These are phyloP conservation scores for Calephelis virginiensis DNA, from an alignment of 1,140 invertebrate species.

Conservation along the genomic window DNA sequence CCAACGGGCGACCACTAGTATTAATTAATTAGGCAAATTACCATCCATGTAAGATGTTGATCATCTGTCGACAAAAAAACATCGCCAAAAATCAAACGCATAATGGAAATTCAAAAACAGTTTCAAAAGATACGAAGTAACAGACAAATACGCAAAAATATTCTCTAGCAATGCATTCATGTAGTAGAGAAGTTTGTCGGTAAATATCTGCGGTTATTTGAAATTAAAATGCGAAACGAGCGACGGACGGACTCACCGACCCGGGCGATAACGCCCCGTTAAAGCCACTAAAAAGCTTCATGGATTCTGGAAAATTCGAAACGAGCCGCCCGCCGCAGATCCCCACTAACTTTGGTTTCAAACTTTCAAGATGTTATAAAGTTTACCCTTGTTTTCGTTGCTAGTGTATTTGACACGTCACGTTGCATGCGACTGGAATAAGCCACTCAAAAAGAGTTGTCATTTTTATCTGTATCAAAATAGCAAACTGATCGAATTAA, in stretches of 20 bases:
- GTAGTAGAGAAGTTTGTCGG: conserved; percentile 32
- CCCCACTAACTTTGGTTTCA: conserved; percentile 21
- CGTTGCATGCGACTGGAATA: no score
- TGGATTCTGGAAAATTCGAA: conserved; percentile 39
- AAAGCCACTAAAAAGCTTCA: conserved; percentile 29
- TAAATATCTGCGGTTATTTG: conserved; percentile 47
- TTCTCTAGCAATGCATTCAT: conserved; percentile 34
- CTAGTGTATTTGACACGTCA: no score
- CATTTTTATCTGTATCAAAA: no score
- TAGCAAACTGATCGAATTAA: no score
- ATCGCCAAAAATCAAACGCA: not conserved
- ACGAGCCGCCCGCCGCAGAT: conserved; percentile 22
- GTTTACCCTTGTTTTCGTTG: conserved; percentile 13
- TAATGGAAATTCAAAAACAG: conserved; percentile 37
- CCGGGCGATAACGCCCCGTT: conserved; percentile 45
- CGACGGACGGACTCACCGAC: conserved; percentile 32
- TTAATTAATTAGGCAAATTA: no score
- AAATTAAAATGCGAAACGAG: conserved; percentile 50
- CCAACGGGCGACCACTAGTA: no score
- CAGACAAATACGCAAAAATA: conserved; percentile 38
- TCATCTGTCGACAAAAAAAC: no score
- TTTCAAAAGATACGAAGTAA: conserved; percentile 23
- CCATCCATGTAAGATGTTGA: no score
- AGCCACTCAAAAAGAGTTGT: no score
- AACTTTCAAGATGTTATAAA: conserved; percentile 37